Evolutionary conservation across 1,140 invertebrate genomes (phyloP).

Genomic region (Nomia melanderi): DNA sequence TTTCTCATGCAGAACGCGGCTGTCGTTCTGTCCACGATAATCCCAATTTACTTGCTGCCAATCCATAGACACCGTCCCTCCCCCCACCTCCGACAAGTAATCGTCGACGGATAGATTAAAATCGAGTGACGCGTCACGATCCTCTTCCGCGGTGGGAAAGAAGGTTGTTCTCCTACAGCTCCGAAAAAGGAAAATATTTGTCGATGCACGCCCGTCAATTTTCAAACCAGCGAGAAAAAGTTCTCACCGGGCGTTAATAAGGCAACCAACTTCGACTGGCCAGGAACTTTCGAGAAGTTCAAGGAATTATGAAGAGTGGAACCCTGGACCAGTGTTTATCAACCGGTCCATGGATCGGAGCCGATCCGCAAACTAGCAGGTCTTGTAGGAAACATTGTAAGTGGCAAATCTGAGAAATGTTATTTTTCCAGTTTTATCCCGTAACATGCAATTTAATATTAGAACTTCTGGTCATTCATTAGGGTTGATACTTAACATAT

Average conservation of each 20-base stretch:
- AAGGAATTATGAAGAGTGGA: slow-evolving; percentile 25
- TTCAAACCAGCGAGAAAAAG: slow-evolving; percentile 18
- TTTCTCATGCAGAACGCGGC: not conserved
- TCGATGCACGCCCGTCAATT: slow-evolving; percentile 41
- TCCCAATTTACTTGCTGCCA: slow-evolving; percentile 32
- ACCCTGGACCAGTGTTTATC: too few relatives aligned
- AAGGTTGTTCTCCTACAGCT: too few relatives aligned
- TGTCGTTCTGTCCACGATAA: slow-evolving; percentile 18
- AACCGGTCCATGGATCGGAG: too few relatives aligned
- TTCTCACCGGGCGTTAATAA: slow-evolving; percentile 38
- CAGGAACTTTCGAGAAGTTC: slow-evolving; percentile 25
- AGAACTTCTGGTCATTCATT: too few relatives aligned
- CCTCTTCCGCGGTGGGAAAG: too few relatives aligned
- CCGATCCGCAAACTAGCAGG: too few relatives aligned
- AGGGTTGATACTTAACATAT: too few relatives aligned
- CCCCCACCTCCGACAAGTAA: too few relatives aligned
- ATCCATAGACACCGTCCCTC: not conserved
- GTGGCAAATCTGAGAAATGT: too few relatives aligned
- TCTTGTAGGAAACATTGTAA: too few relatives aligned
- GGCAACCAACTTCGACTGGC: not conserved
- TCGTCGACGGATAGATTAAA: slow-evolving; percentile 27
- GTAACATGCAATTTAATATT: too few relatives aligned
- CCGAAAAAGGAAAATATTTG: slow-evolving; percentile 51
- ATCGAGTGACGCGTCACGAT: not conserved
- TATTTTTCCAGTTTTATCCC: too few relatives aligned